A percentile compares a stretch with the other conserved stretches of the same genome.
phyloP scores from a whole-genome alignment of 2,797 vertebrate genomes.

The Sciaenops ocellatus region DNA sequence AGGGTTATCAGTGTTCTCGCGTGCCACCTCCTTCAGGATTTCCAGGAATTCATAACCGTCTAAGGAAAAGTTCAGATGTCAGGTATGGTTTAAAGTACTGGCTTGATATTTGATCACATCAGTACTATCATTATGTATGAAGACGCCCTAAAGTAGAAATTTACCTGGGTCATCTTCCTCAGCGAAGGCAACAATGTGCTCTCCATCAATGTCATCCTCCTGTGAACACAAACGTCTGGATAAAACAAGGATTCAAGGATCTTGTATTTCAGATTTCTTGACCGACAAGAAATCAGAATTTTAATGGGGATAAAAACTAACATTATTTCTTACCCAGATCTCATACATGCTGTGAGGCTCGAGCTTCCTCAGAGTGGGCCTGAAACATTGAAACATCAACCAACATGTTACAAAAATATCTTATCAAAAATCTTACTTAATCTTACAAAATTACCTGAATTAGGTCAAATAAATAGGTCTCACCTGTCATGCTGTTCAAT shows the following conservation, averaged over 20 bases:
- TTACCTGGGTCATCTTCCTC: constrained; percentile 93
- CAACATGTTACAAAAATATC: no score
- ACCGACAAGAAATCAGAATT: neutral
- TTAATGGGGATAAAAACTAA: neutral
- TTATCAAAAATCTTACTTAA: neutral
- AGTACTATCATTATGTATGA: neutral
- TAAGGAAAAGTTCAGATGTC: constrained; percentile 54
- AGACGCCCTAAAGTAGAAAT: neutral
- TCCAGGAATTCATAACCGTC: constrained; percentile 95
- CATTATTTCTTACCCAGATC: constrained; percentile 88
- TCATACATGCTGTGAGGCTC: constrained; percentile 95
- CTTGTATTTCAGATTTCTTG: neutral
- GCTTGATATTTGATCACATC: neutral
- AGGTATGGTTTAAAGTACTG: neutral
- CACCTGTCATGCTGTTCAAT: constrained; percentile 92
- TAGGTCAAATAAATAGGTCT: neutral
- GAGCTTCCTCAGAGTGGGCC: constrained; percentile 92
- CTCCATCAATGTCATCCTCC: constrained; percentile 93
- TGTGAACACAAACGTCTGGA: constrained; percentile 56
- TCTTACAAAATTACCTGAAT: no score
- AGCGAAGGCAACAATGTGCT: constrained; percentile 95
- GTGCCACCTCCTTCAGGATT: constrained; percentile 93
- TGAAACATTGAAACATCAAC: constrained; percentile 61
- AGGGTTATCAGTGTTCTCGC: constrained; percentile 92
- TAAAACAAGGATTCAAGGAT: fast-evolving